phyloP scores from a whole-genome alignment of 2,797 vertebrate species.

The Cyprinella venusta region DNA sequence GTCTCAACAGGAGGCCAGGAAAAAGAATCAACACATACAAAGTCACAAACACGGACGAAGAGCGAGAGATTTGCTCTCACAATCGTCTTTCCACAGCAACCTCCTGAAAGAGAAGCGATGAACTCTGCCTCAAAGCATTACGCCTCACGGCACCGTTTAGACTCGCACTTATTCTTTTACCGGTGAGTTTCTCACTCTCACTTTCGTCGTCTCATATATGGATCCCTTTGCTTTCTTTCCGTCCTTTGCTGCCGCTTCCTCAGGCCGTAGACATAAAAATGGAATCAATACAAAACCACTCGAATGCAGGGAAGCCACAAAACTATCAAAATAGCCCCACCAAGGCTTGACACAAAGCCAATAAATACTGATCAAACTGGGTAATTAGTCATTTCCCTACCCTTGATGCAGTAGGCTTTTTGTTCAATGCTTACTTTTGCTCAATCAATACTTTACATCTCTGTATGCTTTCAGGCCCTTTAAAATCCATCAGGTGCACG shows the following conservation, averaged over 20 bases:
- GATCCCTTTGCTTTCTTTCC: not conserved
- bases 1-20: constrained; percentile 21
- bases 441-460: constrained; percentile 47
- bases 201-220: not conserved
- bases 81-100: constrained; percentile 16
- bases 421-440: constrained; percentile 43
- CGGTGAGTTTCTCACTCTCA: not conserved
- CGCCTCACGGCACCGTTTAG: not conserved
- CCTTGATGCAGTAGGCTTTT: constrained; percentile 24
- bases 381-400: constrained; percentile 43
- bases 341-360: constrained; percentile 42
- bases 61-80: constrained; percentile 16
- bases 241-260: constrained; percentile 53
- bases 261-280: constrained; percentile 50
- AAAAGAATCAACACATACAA: constrained; percentile 7
- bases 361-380: constrained; percentile 34
- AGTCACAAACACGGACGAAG: not conserved
- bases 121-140: constrained; percentile 15
- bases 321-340: constrained; percentile 29
- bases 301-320: constrained; percentile 39
- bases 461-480: constrained; percentile 42
- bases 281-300: constrained; percentile 43
- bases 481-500: constrained; percentile 17
- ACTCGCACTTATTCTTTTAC: not conserved
- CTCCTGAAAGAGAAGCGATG: constrained; percentile 30